Conservation (phyloP, 2,113 vertebrate genomes). For the Thamnophis sirtalis region DNA sequence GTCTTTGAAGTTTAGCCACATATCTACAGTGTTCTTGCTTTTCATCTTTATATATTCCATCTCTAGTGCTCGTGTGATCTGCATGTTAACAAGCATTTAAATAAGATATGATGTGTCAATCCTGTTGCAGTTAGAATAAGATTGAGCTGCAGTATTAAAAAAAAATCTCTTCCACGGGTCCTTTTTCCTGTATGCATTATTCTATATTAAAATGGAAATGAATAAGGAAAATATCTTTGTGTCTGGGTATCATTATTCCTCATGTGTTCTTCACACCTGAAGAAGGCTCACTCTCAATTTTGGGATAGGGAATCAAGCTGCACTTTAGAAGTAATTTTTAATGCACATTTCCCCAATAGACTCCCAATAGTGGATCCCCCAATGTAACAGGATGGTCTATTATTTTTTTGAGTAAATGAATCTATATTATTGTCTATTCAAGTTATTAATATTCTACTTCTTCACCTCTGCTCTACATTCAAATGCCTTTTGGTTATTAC, state of each 20-base stretch:
- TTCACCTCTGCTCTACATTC: not conserved
- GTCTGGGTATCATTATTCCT: not conserved
- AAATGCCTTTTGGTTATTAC: not conserved
- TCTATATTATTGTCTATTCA: not conserved
- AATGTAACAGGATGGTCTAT: not conserved
- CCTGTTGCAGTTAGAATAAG: not conserved
- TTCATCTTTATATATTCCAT: not conserved
- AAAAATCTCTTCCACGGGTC: not conserved
- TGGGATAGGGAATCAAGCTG: not conserved
- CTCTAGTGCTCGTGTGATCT: not conserved
- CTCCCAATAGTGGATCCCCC: not conserved
- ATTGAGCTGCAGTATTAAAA: not conserved
- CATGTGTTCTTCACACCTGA: not conserved
- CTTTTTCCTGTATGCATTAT: not conserved
- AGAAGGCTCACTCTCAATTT: not conserved
- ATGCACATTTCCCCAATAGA: not conserved
- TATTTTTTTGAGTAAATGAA: not conserved
- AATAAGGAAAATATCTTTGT: not conserved
- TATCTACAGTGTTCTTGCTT: not conserved
- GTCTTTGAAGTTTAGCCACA: not conserved
- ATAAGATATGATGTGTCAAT: not conserved
- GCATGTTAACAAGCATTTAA: not conserved
- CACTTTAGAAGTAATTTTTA: not conserved
- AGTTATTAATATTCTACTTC: not conserved
- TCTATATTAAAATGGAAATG: conserved; percentile 1